These are phyloP conservation scores for Calidris pugnax DNA, from an alignment of 2,113 vertebrate species.

Conservation along the genomic window DNA sequence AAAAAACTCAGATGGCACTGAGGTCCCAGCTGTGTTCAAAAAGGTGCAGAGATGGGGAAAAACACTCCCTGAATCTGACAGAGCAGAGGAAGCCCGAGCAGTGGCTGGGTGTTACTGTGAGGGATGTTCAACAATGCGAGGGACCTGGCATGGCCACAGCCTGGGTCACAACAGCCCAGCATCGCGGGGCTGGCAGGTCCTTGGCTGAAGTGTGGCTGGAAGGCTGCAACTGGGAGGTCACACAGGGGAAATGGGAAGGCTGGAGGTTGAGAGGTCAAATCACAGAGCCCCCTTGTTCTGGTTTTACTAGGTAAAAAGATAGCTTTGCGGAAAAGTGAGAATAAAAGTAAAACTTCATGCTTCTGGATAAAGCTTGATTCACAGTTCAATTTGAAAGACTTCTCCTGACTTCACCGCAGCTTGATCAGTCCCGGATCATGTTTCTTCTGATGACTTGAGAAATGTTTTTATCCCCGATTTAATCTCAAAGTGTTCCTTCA, in stretches of 20 bases:
- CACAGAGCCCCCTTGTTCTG: neutral
- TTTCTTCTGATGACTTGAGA: neutral
- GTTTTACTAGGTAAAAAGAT: neutral
- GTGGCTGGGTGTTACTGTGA: neutral
- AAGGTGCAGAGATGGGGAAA: neutral
- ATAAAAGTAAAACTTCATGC: neutral
- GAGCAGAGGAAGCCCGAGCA: neutral
- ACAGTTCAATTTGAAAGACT: neutral
- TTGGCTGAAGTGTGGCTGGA: neutral
- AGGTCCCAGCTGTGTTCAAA: neutral
- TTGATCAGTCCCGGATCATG: neutral
- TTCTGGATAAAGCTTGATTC: neutral
- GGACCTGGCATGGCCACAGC: neutral
- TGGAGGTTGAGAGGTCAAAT: neutral
- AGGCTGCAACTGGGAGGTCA: neutral
- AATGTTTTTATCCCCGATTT: neutral
- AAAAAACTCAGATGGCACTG: neutral
- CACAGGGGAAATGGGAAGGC: neutral
- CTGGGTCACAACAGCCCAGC: neutral
- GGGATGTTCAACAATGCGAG: neutral
- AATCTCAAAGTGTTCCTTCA: neutral
- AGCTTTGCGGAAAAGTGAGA: neutral
- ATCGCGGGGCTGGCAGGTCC: accelerated
- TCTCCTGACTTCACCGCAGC: neutral
- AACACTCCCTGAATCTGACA: neutral